A percentile compares a stretch with the other conserved stretches of the same genome.
Evolutionary conservation across 2,888 invertebrate genomes (phyloP).

Genomic region (Scaptomyza cyrtandrae): DNA sequence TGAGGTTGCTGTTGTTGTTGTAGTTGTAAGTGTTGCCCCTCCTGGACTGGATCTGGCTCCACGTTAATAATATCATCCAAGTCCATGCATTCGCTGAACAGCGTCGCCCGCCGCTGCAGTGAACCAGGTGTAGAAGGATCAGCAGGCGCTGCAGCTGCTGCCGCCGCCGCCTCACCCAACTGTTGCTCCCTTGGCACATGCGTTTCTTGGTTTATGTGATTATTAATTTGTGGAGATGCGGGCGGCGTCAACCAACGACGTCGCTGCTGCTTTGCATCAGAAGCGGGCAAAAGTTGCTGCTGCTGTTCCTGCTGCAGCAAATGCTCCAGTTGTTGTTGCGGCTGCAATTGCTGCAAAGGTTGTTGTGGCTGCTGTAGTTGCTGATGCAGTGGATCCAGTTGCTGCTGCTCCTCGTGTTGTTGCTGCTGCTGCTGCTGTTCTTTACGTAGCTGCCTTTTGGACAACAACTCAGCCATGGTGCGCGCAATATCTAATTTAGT

Average conservation of each 20-base stretch:
- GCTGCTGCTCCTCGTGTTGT: conserved; percentile 1
- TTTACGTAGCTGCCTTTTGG: conserved; percentile 48
- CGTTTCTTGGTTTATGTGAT: conserved; percentile 40
- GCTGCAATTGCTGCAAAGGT: conserved; percentile 2
- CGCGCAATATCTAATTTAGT: conserved; percentile 81
- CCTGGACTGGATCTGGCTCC: not conserved
- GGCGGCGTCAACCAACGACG: conserved; percentile 82
- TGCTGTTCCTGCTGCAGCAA: conserved; percentile 15
- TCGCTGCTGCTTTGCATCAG: conserved; percentile 45
- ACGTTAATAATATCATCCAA: conserved; percentile 59
- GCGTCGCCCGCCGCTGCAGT: conserved; percentile 60
- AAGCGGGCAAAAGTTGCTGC: not conserved
- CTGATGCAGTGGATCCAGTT: conserved; percentile 6
- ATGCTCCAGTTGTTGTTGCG: conserved; percentile 10
- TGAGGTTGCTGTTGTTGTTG: not conserved
- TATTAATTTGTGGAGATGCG: conserved; percentile 71
- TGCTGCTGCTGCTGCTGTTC: conserved; percentile 7
- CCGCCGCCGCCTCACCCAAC: not conserved
- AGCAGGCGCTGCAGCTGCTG: not conserved
- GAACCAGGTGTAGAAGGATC: not conserved
- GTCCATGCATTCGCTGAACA: conserved; percentile 72
- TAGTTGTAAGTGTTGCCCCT: too few relatives aligned
- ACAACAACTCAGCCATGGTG: conserved; percentile 71
- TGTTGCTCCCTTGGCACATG: conserved; percentile 26
- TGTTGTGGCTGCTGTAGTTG: not conserved